These are phyloP conservation scores for Platycercus adscitus DNA, from an alignment of 2,113 vertebrate genomes.

Conservation along the genomic window DNA sequence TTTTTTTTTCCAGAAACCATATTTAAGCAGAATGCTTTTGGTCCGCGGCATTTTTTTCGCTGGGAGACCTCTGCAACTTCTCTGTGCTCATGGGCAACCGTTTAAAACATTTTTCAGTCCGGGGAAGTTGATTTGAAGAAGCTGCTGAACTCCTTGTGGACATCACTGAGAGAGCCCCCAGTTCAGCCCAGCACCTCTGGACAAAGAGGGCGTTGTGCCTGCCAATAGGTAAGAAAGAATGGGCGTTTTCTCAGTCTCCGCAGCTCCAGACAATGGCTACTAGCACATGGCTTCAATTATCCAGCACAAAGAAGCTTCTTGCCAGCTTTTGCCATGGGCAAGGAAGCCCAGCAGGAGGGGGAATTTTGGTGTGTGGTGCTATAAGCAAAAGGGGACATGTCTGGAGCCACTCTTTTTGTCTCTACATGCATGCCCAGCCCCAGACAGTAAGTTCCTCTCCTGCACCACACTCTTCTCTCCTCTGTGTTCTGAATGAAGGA, in stretches of 20 bases:
- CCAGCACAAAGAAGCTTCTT: not conserved
- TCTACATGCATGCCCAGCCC: not conserved
- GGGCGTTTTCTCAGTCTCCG: not conserved
- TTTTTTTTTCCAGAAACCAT: not conserved
- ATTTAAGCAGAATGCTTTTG: not conserved
- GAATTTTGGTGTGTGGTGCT: not conserved
- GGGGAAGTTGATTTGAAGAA: not conserved
- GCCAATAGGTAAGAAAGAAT: not conserved
- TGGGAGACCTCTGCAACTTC: not conserved
- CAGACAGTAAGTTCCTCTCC: not conserved
- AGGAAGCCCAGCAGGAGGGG: not conserved
- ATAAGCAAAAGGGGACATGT: not conserved
- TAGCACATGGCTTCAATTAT: not conserved
- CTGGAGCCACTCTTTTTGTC: not conserved
- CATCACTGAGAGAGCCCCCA: not conserved
- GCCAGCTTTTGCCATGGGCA: not conserved
- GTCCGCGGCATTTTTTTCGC: not conserved
- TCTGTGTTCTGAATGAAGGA: not conserved
- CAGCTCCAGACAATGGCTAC: not conserved
- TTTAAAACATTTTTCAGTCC: not conserved
- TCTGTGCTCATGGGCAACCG: rapidly evolving
- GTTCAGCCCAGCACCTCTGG: not conserved
- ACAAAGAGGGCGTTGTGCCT: not conserved
- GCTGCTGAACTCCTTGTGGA: not conserved
- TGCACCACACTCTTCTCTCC: not conserved